These are phyloP conservation scores for Lymantria monacha DNA, from an alignment of 2,888 invertebrate species.

Conservation along the genomic window DNA sequence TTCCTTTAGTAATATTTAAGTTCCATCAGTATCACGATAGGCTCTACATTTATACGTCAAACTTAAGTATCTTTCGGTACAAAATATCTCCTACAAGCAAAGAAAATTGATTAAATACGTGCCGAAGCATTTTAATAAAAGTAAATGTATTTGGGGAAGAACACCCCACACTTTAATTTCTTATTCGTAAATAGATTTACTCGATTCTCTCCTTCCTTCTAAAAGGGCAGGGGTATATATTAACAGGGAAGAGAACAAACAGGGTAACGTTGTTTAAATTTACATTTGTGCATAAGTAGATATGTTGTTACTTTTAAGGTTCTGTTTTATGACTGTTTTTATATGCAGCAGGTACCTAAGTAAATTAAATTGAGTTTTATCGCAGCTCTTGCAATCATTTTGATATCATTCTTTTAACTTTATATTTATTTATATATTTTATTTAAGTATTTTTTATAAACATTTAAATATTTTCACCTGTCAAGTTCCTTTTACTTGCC, in stretches of 20 bases:
- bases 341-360: slow-evolving; percentile 12
- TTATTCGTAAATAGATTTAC: slow-evolving; percentile 21
- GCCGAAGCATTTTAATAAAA: slow-evolving; percentile 45
- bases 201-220: slow-evolving; percentile 9
- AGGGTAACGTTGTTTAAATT: no score
- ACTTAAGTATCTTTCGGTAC: no score
- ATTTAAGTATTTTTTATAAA: no score
- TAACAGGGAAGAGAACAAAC: no score
- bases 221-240: not conserved
- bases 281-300: no score
- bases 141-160: slow-evolving; percentile 30
- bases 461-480: no score
- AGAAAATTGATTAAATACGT: slow-evolving; percentile 46
- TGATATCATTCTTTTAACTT: not conserved
- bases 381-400: not conserved
- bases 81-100: no score
- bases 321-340: slow-evolving; percentile 23
- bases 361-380: slow-evolving; percentile 13
- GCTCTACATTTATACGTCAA: no score
- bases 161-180: slow-evolving; percentile 18
- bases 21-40: no score
- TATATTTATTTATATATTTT: no score
- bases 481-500: no score
- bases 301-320: not conserved
- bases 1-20: no score